Conservation (phyloP, 2,797 vertebrate genomes). For the Remorina albescens region DNA sequence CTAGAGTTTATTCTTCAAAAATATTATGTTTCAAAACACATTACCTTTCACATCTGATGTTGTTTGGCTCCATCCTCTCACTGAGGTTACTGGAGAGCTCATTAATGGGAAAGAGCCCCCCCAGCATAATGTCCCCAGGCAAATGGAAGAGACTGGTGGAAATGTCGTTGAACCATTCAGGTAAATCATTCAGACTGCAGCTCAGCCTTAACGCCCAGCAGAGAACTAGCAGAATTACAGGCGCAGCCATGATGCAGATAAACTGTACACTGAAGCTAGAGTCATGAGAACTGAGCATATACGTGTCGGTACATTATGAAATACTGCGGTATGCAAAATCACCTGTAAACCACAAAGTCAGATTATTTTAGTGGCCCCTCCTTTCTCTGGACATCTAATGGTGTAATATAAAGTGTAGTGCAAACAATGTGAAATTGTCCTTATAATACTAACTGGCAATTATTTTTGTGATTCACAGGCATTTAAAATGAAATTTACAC, state of each 20-base stretch:
- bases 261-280: slow-evolving; percentile 1
- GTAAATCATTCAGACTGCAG: slow-evolving; percentile 14
- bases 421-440: slow-evolving; percentile 29
- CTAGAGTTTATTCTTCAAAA: not conserved
- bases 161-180: slow-evolving; percentile 80
- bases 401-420: not conserved
- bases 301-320: slow-evolving; percentile 21
- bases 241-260: slow-evolving; percentile 66
- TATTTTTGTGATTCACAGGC: slow-evolving; percentile 16
- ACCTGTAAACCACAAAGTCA: not conserved
- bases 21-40: not conserved
- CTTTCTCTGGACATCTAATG: slow-evolving; percentile 14
- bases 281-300: not conserved
- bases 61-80: slow-evolving; percentile 62
- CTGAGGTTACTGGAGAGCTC: slow-evolving; percentile 71
- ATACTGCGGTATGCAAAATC: slow-evolving; percentile 61
- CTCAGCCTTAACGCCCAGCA: slow-evolving; percentile 50
- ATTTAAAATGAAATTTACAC: slow-evolving; percentile 10
- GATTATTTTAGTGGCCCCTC: slow-evolving; percentile 9
- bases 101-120: slow-evolving; percentile 86
- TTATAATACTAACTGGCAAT: slow-evolving; percentile 19
- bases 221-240: slow-evolving; percentile 65
- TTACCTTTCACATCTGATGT: slow-evolving; percentile 80
- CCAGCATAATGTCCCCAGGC: slow-evolving; percentile 81
- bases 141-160: slow-evolving; percentile 79